A percentile compares a stretch with the other conserved stretches of the same genome.
These are phyloP conservation scores for Scaeva pyrastri DNA, from an alignment of 2,888 invertebrate genomes.

Conservation along the genomic window DNA sequence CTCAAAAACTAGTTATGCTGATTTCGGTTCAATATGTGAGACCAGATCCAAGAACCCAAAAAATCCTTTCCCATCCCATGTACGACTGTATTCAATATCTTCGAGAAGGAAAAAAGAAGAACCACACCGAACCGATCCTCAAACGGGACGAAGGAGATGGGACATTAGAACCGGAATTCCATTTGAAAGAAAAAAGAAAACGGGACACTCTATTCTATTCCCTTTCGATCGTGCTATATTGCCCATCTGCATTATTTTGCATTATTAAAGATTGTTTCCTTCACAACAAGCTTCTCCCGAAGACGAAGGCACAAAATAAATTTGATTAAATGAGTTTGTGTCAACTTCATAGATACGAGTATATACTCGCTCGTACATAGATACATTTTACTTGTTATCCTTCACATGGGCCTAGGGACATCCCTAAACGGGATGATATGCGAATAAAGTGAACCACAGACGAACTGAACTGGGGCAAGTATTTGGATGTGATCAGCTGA, in stretches of 20 bases:
- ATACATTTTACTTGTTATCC: constrained; percentile 65
- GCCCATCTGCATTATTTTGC: constrained; percentile 74
- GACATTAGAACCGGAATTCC: constrained; percentile 65
- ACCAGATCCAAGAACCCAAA: constrained; percentile 51
- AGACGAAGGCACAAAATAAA: constrained; percentile 15
- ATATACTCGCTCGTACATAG: too few relatives aligned
- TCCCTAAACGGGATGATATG: constrained; percentile 59
- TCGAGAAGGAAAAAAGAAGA: constrained; percentile 1
- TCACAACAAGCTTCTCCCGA: constrained; percentile 59
- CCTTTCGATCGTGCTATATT: constrained; percentile 38
- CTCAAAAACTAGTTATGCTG: constrained; percentile 65
- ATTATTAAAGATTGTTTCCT: constrained; percentile 70
- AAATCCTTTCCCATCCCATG: constrained; percentile 60
- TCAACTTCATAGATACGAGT: constrained; percentile 36
- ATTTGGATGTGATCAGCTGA: constrained; percentile 58
- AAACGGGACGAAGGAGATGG: constrained; percentile 3
- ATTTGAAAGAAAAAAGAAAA: constrained; percentile 27
- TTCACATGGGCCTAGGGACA: constrained; percentile 30
- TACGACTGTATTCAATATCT: constrained; percentile 1
- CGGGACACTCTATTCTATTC: constrained; percentile 48
- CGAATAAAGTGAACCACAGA: constrained; percentile 12
- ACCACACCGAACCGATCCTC: background rate
- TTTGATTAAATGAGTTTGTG: constrained; percentile 51
- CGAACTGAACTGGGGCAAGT: constrained; percentile 57
- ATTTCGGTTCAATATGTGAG: constrained; percentile 55